Evolutionary conservation across 2,113 vertebrate genomes (phyloP).

Genomic region (Entelurus aequoreus): DNA sequence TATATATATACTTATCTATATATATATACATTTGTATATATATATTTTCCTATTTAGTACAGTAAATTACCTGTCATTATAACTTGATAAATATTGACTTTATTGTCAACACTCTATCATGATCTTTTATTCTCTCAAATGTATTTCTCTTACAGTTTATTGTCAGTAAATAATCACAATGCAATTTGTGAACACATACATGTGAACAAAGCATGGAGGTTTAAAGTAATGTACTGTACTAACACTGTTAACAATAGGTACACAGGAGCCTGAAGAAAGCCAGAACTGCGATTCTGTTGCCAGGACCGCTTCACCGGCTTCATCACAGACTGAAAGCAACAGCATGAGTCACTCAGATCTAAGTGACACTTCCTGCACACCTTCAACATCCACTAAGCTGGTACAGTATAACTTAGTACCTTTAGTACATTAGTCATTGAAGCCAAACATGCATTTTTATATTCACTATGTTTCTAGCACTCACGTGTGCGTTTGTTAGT

Average conservation of each 20-base stretch:
- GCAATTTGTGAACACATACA: no score
- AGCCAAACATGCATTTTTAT: background rate
- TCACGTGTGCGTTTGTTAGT: background rate
- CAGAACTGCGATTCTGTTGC: slow-evolving; percentile 3
- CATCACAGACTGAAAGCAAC: slow-evolving; percentile 25
- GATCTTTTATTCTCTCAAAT: no score
- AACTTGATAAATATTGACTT: no score
- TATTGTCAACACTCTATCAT: no score
- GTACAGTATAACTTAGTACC: slow-evolving; percentile 45
- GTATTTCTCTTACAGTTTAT: no score
- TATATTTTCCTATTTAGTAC: no score
- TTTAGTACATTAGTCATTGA: slow-evolving; percentile 1
- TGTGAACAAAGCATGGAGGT: background rate
- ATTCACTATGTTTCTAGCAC: background rate
- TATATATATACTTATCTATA: no score
- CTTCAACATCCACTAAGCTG: slow-evolving; percentile 45
- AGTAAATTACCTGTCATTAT: no score
- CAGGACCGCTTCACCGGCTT: background rate
- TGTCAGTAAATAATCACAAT: no score
- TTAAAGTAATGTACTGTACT: background rate
- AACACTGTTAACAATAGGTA: slow-evolving; percentile 13
- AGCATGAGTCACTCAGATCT: slow-evolving; percentile 7
- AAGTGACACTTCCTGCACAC: slow-evolving; percentile 36
- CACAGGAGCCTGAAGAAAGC: slow-evolving; percentile 3
- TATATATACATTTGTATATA: no score